Evolutionary conservation across 30 jellyfish, hydroid and myxozoan species (phyloP), one percentile per base, ranked within the genome.

Genomic region (Aurelia coerulea): DNA sequence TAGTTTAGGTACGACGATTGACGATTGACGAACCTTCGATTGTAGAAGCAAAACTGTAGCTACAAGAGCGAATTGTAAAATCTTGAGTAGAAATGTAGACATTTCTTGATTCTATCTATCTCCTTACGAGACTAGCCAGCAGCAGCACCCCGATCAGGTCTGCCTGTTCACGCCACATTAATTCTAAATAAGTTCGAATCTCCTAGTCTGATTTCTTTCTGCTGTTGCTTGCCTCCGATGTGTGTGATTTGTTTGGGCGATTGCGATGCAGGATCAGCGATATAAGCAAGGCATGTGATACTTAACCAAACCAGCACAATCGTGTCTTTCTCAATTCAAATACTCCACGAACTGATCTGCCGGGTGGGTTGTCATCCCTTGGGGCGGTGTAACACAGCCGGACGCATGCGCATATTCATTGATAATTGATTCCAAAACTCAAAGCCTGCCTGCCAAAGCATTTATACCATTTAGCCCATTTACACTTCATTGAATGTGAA

Each of bases 341-440:
- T 63, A 65, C 50, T 42, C 71, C 62, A 29, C 86, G 75, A 69
- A 54, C 92, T 42, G 83, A 46, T 46, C 56, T 46, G 56, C 56
- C 56, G 56, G 56, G 86, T 85, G 83, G 86, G 88, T 84, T 74
- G 76, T 65, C 60, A 68, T 66, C 88, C 96, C 96, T 67, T 87
- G 78, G 96, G 96, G 91, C 91, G 96, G 96, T 88, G 80, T 65
- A 77, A 19, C 52, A 5, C 84, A 88, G 66, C 12, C 86, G 56
- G 71, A 88, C 96, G 96, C 96, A 88, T 88, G 96, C 96, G 96
- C 96, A 84, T 32, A 53, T 67, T 68, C 84, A 81, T 13, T 4
- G 46, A 53, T 50, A 19, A 54, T 16, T 46, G 56, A 46, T 46
- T 46, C 56, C 56, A 46, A 46, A 46, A 5, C 15, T 46, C 56